phyloP scores from a whole-genome alignment of 2,797 vertebrate species.

The Brachyalestes nurse region DNA sequence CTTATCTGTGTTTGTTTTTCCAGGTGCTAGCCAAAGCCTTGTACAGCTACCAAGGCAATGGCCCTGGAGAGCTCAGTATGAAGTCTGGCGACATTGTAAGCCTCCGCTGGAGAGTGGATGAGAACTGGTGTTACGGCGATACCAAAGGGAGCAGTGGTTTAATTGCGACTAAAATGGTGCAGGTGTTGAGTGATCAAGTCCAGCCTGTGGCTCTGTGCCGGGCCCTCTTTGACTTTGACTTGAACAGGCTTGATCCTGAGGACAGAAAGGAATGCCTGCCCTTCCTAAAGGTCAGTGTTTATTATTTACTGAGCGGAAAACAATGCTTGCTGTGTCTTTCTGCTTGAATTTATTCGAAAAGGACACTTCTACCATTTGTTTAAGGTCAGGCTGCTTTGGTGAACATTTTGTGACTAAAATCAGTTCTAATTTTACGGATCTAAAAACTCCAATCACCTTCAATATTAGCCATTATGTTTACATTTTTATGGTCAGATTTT shows the following conservation, averaged over 20 bases:
- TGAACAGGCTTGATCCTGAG: slow-evolving; percentile 76
- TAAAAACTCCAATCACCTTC: too few species aligned
- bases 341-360: neutral
- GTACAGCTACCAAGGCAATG: slow-evolving; percentile 77
- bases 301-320: neutral
- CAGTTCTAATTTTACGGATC: too few species aligned
- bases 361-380: neutral
- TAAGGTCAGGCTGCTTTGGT: too few species aligned
- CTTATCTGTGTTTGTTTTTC: slow-evolving; percentile 37
- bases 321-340: neutral
- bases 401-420: too few species aligned
- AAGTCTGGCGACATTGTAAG: slow-evolving; percentile 78
- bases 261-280: slow-evolving; percentile 82
- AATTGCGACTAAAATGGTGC: slow-evolving; percentile 75
- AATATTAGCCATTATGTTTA: too few species aligned
- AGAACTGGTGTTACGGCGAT: slow-evolving; percentile 83
- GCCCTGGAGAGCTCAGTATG: slow-evolving; percentile 78
- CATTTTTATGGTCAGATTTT: too few species aligned
- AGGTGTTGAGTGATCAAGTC: slow-evolving; percentile 77
- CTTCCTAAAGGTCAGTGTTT: slow-evolving; percentile 83
- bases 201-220: slow-evolving; percentile 82
- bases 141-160: slow-evolving; percentile 73
- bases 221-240: slow-evolving; percentile 84
- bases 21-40: slow-evolving; percentile 83
- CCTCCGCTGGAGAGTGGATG: slow-evolving; percentile 80